These are phyloP conservation scores for Poicephalus meyeri DNA, from an alignment of 2,113 vertebrate species.

Conservation along the genomic window DNA sequence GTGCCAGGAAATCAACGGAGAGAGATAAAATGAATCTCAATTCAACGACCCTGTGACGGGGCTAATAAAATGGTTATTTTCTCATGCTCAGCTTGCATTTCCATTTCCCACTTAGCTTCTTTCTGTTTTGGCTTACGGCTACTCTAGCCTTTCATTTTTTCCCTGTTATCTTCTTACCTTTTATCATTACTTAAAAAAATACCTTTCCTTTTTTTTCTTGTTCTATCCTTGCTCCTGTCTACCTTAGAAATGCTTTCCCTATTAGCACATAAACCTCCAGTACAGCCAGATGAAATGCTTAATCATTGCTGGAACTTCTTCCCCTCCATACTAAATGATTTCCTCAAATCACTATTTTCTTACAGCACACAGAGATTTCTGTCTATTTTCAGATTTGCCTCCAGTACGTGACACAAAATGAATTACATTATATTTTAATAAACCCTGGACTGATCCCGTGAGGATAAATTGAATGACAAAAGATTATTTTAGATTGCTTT, in stretches of 20 bases:
- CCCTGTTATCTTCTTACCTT: neutral
- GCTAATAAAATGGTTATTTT: neutral
- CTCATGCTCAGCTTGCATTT: neutral
- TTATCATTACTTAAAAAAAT: neutral
- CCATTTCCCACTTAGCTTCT: neutral
- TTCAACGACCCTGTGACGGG: neutral
- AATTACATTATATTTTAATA: constrained; percentile 51
- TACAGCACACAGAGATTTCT: neutral
- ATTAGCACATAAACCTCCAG: neutral
- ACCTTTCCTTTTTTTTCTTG: neutral
- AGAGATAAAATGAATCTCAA: neutral
- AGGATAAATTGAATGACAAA: neutral
- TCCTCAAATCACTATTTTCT: neutral
- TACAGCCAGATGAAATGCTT: neutral
- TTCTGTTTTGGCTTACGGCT: neutral
- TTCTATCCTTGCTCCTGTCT: neutral
- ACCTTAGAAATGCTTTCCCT: neutral
- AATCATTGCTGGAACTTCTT: neutral
- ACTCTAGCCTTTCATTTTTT: neutral
- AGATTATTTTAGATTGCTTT: constrained; percentile 32
- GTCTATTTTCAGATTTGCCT: neutral
- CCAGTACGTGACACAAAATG: constrained; percentile 7
- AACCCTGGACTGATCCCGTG: neutral
- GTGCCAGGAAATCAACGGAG: neutral
- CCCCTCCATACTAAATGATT: neutral